Conservation (phyloP, 2,888 invertebrate species). For the Kryphioiulus occultus region DNA sequence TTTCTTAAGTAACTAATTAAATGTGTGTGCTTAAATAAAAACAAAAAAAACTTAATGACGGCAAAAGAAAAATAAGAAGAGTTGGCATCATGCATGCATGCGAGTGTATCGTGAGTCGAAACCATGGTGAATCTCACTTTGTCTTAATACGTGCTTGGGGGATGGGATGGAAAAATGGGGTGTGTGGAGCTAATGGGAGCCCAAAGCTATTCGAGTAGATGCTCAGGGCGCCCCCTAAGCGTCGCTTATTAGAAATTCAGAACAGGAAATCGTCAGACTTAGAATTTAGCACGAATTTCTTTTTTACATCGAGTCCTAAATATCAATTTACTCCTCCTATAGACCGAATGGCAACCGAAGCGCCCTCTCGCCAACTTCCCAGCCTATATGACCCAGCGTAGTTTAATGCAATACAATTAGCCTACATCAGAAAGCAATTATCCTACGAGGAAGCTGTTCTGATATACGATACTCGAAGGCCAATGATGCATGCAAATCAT, state of each 20-base stretch:
- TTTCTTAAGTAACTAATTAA: slow-evolving; percentile 47
- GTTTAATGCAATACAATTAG: not conserved
- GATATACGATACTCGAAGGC: not conserved
- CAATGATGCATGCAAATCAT: slow-evolving; percentile 25
- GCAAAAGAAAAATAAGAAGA: slow-evolving; percentile 42
- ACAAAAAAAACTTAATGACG: slow-evolving; percentile 29
- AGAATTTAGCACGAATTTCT: not conserved
- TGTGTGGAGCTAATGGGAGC: not conserved
- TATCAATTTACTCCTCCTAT: not conserved
- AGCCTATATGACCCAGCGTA: not conserved
- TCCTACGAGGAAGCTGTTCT: not conserved
- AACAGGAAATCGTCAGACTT: slow-evolving; percentile 37
- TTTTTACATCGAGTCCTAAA: not conserved
- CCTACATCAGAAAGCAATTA: slow-evolving; percentile 26
- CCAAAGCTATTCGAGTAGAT: too few species aligned
- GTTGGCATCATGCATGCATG: slow-evolving; percentile 17
- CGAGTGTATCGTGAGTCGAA: not conserved
- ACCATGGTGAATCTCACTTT: slow-evolving; percentile 35
- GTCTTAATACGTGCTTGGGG: slow-evolving; percentile 22
- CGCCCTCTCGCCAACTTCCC: not conserved
- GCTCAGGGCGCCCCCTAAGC: not conserved
- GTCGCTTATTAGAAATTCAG: slow-evolving; percentile 8
- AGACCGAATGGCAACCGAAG: not conserved
- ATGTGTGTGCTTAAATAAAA: slow-evolving; percentile 40
- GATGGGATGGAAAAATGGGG: not conserved